phyloP scores from a whole-genome alignment of 2,113 vertebrate genomes.

The Spea multiplicata region DNA sequence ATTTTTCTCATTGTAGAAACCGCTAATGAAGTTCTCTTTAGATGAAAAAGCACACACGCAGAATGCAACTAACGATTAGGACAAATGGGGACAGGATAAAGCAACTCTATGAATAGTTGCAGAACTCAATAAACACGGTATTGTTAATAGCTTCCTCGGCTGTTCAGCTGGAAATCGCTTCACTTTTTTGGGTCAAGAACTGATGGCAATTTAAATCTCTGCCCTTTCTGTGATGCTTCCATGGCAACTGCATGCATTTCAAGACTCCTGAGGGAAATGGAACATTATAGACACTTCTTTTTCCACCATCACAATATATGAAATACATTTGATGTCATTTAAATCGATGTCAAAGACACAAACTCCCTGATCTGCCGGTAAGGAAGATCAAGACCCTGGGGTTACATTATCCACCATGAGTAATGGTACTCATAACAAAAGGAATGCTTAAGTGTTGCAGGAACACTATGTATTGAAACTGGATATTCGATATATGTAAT shows the following conservation, averaged over 20 bases:
- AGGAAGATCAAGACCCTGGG: not conserved
- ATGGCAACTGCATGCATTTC: conserved; percentile 13
- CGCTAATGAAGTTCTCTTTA: conserved; percentile 19
- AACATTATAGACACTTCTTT: conserved; percentile 14
- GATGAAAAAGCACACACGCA: not conserved
- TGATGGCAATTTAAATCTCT: conserved; percentile 2
- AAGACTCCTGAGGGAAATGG: not conserved
- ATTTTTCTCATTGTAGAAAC: conserved; percentile 4
- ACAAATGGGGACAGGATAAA: conserved; percentile 1
- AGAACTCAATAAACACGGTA: no score
- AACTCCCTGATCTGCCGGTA: not conserved
- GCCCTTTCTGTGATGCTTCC: conserved; percentile 9
- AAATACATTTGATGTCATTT: not conserved
- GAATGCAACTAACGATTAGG: conserved; percentile 4
- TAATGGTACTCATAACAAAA: conserved; percentile 16
- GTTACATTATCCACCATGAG: conserved; percentile 16
- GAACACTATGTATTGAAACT: conserved; percentile 16
- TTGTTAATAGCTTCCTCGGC: not conserved
- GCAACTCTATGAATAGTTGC: not conserved
- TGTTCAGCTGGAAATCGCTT: conserved; percentile 1
- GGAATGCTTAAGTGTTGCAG: conserved; percentile 11
- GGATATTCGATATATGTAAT: conserved; percentile 20
- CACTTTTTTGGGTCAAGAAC: conserved; percentile 22
- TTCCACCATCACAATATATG: conserved; percentile 2
- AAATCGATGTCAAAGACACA: conserved; percentile 11